Evolutionary conservation across 2,888 invertebrate genomes (phyloP), one percentile per base, ranked within the genome.

Genomic region (Sialis fuliginosa): DNA sequence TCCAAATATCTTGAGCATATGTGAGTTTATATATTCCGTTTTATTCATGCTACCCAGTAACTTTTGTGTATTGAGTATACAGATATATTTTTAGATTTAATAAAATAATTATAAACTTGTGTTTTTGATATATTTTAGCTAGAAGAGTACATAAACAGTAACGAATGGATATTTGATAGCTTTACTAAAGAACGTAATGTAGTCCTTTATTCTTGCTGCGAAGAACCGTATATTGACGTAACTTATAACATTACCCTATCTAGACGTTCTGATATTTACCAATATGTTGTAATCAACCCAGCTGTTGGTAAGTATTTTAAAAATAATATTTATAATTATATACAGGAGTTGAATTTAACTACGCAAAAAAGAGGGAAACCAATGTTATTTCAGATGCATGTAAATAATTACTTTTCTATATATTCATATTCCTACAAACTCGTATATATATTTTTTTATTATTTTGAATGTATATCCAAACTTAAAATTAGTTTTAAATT

Each of bases 231-330:
- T 56, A 63, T 71, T 4, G 64, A 67, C 46, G 58, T 76, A 41
- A 66, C 66, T 2, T 72, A 72, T 51, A 63, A 64, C 44, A 58
- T 79, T 22, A 66, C 66, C 2, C 55, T 78, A 9, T 58, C 64
- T 45, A 65, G 80, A 52, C 66, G 69, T 42, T 74, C 78, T 0
- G 68, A 74, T 1, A 70, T 77, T 49, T 79, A 78, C 58, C 70
- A 68, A 45, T 71, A 74, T 3, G 62, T 78, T 10, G 69, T 79
- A 39, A 67, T 78, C 40, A 71, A 75, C n/a, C 80, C 80, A 2
- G 75, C 76, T 1, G 62, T 71, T 50, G 69, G 73, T 72, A 59
- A 22, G 22, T 22, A 22, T n/a, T n/a, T n/a, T n/a, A n/a, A n/a
- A n/a, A n/a, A n/a, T n/a, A n/a, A n/a, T 22, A 22, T 22, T 22